Percentiles rank a stretch among this genome's conserved stretches.
Conservation (phyloP, 2,888 invertebrate genomes). For the Limnephilus rhombicus region DNA sequence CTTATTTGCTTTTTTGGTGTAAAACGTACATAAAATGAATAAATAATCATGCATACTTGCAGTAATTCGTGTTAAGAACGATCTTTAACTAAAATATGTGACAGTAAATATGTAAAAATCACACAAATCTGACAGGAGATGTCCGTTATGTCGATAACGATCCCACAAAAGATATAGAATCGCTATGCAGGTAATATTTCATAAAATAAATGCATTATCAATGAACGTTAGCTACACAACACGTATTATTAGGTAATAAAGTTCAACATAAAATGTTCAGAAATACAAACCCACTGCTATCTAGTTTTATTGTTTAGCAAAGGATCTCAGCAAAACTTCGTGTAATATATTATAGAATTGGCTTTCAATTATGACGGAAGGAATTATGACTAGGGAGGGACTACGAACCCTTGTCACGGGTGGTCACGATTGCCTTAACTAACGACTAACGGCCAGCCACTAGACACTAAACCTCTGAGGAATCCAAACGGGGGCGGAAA, state of each 20-base stretch:
- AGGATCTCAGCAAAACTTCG: neutral
- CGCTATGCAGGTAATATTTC: too few relatives aligned
- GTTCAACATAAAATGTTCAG: neutral
- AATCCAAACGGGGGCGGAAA: constrained; percentile 23
- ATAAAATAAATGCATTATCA: too few relatives aligned
- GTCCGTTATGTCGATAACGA: too few relatives aligned
- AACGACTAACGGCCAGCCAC: constrained; percentile 4
- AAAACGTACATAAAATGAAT: too few relatives aligned
- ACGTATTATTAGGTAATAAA: neutral
- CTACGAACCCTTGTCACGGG: constrained; percentile 36
- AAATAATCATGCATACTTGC: too few relatives aligned
- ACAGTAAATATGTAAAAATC: too few relatives aligned
- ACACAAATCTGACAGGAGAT: too few relatives aligned
- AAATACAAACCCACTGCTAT: neutral
- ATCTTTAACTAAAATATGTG: too few relatives aligned
- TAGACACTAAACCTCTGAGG: neutral
- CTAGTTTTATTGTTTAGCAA: neutral
- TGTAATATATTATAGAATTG: neutral
- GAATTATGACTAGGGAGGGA: neutral
- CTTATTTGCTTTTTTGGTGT: too few relatives aligned
- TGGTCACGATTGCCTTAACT: constrained; percentile 17
- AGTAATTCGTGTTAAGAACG: too few relatives aligned
- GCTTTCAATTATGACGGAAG: neutral
- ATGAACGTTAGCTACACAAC: too few relatives aligned
- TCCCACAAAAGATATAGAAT: too few relatives aligned